phyloP scores from a whole-genome alignment of 2,888 invertebrate species.

The Plebejus argus region DNA sequence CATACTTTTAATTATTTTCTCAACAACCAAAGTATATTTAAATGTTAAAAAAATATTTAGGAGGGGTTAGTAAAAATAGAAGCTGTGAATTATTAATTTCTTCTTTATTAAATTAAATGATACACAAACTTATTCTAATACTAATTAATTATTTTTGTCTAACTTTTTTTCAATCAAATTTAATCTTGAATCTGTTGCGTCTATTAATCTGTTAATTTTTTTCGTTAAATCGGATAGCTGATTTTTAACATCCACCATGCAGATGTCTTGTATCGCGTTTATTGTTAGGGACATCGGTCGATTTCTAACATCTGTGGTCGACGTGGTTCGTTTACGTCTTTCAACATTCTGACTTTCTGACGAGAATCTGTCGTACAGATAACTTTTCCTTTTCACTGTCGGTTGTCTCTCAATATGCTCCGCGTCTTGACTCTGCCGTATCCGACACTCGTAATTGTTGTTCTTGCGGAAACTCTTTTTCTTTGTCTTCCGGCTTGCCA shows the following conservation, averaged over 20 bases:
- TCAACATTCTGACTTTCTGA: slow-evolving; percentile 69
- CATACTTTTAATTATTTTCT: too few relatives aligned
- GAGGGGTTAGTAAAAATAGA: background rate
- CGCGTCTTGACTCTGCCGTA: slow-evolving; percentile 58
- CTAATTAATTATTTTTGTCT: slow-evolving; percentile 47
- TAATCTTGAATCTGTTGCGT: slow-evolving; percentile 59
- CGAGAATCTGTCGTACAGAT: slow-evolving; percentile 69
- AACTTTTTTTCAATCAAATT: slow-evolving; percentile 61
- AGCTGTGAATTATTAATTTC: background rate
- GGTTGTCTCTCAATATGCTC: slow-evolving; percentile 55
- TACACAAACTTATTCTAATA: background rate
- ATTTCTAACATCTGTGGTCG: slow-evolving; percentile 56
- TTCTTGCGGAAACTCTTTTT: slow-evolving; percentile 77
- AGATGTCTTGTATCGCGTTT: slow-evolving; percentile 73
- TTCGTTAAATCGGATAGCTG: slow-evolving; percentile 67
- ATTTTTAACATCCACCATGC: slow-evolving; percentile 73
- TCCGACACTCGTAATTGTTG: slow-evolving; percentile 70
- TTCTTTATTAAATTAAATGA: background rate
- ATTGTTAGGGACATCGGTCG: slow-evolving; percentile 65
- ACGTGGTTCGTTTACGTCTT: slow-evolving; percentile 62
- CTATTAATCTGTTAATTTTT: slow-evolving; percentile 65
- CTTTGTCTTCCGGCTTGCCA: slow-evolving; percentile 84
- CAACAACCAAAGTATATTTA: too few relatives aligned
- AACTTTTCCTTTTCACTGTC: slow-evolving; percentile 70
- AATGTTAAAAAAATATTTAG: background rate